Evolutionary conservation across 2,797 vertebrate species (phyloP), one percentile per base, ranked within the genome.

Genomic region (Pterois miles): DNA sequence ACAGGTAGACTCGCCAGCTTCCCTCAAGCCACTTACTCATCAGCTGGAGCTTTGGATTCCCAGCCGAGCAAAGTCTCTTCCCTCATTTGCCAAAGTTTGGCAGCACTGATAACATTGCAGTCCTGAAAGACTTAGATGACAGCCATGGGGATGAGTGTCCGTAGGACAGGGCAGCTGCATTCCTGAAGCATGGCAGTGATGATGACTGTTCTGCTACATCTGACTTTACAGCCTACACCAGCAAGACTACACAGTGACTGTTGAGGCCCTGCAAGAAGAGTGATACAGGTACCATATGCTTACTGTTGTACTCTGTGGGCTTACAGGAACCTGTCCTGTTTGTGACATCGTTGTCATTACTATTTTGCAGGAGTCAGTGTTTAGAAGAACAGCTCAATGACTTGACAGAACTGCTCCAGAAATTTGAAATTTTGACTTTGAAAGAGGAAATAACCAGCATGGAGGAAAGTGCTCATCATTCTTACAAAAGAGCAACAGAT

Each of bases 391-490:
- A 97, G 73, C 93, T 98, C 29, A 97, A 95, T 65, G 96, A 98
- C 93, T 87, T 98, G 74, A 97, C 96, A 11, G 97, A 98, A 80
- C 96, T 97, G 33, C 96, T 97, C 85, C 96, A 97, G 94, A 97
- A 97, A n/a, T n/a, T n/a, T 16, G 96, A 98, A 90, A 97, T 97
- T 86, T 91, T 96, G 59, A 98, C 97, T 87, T 92, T 98, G 74
- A 97, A 97, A 86, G 96, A 98, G 86, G 96, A 98, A 70, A 86
- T 98, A 87, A 96, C 95, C 87, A 96, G 96, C 93, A 96, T 96
- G 95, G 97, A 97, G 84, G 97, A 97, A 88, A 97, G 97, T 8
- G 95, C 96, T 6, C 96, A 97, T 80, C 95, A 95, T 89, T 96
- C 95, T 57, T 95, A 96, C 0, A 96, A 97, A 85, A 90, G 96